phyloP scores from a whole-genome alignment of 2,797 vertebrate genomes.

The Oceanodroma leucorhoa region DNA sequence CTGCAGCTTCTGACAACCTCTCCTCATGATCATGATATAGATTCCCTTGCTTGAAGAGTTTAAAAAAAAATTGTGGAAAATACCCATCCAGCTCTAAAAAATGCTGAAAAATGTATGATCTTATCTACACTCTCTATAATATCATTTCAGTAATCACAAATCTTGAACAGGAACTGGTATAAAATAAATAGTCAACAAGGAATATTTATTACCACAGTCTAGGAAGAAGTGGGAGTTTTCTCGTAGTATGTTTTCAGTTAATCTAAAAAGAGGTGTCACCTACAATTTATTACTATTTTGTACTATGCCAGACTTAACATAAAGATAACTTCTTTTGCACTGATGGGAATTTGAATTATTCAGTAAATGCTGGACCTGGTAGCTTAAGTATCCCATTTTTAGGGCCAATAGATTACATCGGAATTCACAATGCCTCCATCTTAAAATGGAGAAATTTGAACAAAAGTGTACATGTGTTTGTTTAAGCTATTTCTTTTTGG shows the following conservation, averaged over 20 bases:
- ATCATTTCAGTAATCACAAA: not conserved
- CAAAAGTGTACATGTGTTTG: not conserved
- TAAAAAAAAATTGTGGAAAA: not conserved
- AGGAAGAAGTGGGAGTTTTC: not conserved
- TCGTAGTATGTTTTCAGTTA: not conserved
- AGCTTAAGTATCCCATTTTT: not conserved
- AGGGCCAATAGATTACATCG: not conserved
- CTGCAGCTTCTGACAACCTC: not conserved
- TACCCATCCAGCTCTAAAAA: not conserved
- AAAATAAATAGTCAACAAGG: not conserved
- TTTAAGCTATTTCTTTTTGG: not conserved
- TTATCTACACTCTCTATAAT: not conserved
- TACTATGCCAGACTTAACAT: not conserved
- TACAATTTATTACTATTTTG: conserved; percentile 6
- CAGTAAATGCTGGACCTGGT: not conserved
- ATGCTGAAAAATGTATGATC: not conserved
- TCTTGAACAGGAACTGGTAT: not conserved
- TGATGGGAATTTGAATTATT: not conserved
- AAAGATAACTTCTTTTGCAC: not conserved
- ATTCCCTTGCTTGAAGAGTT: not conserved
- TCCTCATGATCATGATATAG: not conserved
- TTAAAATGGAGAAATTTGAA: not conserved
- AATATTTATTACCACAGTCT: not conserved
- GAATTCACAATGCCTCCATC: not conserved
- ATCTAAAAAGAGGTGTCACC: not conserved